These are phyloP conservation scores for Halcyon badia DNA, from an alignment of 2,797 vertebrate species.

Conservation along the genomic window DNA sequence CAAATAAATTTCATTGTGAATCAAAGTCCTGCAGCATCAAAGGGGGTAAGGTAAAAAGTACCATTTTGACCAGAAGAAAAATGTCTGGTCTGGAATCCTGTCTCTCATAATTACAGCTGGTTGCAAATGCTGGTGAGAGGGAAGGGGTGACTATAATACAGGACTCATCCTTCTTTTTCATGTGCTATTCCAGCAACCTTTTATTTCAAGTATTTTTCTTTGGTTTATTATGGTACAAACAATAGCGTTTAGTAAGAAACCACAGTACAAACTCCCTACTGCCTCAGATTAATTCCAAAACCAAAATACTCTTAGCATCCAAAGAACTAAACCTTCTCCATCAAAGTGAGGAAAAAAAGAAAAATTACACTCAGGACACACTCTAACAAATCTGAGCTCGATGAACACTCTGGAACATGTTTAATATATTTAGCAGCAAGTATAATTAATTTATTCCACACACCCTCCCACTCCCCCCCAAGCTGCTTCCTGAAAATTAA, in stretches of 20 bases:
- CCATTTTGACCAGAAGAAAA: not conserved
- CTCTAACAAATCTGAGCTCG: not conserved
- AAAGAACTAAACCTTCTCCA: not conserved
- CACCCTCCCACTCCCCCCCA: not conserved
- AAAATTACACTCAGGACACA: not conserved
- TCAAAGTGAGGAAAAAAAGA: not conserved
- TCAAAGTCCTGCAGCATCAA: not conserved
- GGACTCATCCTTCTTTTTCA: not conserved
- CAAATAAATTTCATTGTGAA: not conserved
- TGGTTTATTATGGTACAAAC: not conserved
- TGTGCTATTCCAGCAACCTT: not conserved
- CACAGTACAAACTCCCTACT: not conserved
- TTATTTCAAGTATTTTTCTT: not conserved
- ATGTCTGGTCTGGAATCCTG: not conserved
- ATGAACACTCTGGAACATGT: not conserved
- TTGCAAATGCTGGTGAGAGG: accelerated
- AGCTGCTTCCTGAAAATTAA: not conserved
- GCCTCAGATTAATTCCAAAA: not conserved
- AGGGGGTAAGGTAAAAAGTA: not conserved
- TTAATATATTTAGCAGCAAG: not conserved
- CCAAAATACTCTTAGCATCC: not conserved
- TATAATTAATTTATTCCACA: not conserved
- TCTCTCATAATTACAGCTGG: not conserved
- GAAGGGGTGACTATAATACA: not conserved
- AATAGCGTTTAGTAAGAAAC: not conserved